Evolutionary conservation across 1,140 invertebrate species (phyloP).

Genomic region (Adelges cooleyi): DNA sequence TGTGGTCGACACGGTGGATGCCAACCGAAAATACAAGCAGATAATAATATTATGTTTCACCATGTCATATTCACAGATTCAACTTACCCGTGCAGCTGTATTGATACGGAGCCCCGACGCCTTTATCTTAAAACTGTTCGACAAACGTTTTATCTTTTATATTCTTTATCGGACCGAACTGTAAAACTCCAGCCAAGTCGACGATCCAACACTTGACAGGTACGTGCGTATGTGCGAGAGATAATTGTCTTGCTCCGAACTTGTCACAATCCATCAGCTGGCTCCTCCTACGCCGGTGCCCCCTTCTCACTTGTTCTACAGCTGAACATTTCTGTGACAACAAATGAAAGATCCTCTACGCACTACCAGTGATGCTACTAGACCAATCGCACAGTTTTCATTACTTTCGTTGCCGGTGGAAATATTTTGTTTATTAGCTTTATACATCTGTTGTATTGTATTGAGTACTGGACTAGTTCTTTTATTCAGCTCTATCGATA

Average conservation of each 20-base stretch:
- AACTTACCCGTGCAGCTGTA: neutral
- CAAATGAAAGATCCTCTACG: too few species aligned
- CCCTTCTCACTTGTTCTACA: neutral
- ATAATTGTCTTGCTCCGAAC: constrained; percentile 6
- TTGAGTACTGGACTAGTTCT: too few species aligned
- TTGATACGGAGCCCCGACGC: neutral
- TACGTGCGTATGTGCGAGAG: neutral
- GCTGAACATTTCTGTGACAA: too few species aligned
- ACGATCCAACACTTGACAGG: constrained; percentile 25
- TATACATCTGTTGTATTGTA: too few species aligned
- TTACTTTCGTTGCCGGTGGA: too few species aligned
- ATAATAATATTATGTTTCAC: too few species aligned
- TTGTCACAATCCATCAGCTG: neutral
- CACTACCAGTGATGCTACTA: neutral
- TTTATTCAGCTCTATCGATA: too few species aligned
- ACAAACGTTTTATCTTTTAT: neutral
- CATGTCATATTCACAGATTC: neutral
- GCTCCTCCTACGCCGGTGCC: constrained; percentile 20
- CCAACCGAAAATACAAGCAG: too few species aligned
- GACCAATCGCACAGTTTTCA: neutral
- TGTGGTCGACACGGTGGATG: too few species aligned
- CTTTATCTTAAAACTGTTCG: neutral
- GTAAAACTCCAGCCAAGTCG: neutral
- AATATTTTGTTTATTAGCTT: too few species aligned
- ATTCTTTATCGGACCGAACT: neutral